A percentile compares a stretch with the other conserved stretches of the same genome.
Evolutionary conservation across 1,140 invertebrate species (phyloP).

Genomic region (Drosophila subobscura): DNA sequence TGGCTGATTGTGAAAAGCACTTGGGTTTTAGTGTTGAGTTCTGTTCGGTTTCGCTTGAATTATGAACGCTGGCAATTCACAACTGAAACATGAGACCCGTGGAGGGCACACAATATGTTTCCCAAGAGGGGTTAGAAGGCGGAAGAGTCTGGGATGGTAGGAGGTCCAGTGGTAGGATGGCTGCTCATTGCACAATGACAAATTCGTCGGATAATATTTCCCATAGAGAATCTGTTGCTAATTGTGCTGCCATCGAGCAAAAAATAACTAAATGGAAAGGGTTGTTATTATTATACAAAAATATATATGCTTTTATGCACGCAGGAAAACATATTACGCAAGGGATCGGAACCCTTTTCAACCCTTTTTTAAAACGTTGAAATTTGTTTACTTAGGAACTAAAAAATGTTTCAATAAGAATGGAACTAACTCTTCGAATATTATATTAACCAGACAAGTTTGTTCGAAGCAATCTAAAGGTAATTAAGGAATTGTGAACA

Average conservation of each 20-base stretch:
- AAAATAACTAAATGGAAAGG: neutral
- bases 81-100: slow-evolving; percentile 72
- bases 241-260: slow-evolving; percentile 5
- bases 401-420: too few species aligned
- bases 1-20: slow-evolving; percentile 64
- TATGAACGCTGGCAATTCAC: slow-evolving; percentile 34
- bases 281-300: too few species aligned
- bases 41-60: slow-evolving; percentile 26
- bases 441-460: too few species aligned
- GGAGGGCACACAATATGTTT: slow-evolving; percentile 61
- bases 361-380: too few species aligned
- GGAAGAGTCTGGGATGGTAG: too few species aligned
- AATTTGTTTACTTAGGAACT: too few species aligned
- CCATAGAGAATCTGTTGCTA: neutral
- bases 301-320: too few species aligned
- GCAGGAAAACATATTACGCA: neutral
- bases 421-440: too few species aligned
- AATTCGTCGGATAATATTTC: slow-evolving; percentile 51
- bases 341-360: neutral
- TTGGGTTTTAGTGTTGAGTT: slow-evolving; percentile 34
- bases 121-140: neutral
- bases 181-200: slow-evolving; percentile 42
- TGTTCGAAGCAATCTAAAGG: too few species aligned
- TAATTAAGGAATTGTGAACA: too few species aligned
- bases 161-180: neutral